Percentiles rank a stretch among this genome's conserved stretches.
These are phyloP conservation scores for Plebejus melissa DNA, from an alignment of 2,888 invertebrate genomes.

Conservation along the genomic window DNA sequence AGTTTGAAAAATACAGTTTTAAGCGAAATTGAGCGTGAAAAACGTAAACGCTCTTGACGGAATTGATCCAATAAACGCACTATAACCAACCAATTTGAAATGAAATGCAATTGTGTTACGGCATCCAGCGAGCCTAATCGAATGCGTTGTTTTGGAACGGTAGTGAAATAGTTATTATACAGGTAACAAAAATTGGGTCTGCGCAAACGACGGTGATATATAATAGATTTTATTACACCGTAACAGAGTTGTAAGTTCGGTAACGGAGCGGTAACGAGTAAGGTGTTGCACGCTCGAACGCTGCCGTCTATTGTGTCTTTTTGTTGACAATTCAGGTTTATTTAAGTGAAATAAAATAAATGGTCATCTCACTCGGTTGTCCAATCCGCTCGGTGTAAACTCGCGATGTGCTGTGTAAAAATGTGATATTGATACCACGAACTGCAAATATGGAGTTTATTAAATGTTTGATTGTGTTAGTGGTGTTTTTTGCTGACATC, in stretches of 20 bases:
- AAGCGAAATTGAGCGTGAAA: too few relatives aligned
- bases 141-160: conserved; percentile 63
- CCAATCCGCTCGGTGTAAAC: conserved; percentile 31
- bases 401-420: conserved; percentile 53
- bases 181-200: conserved; percentile 46
- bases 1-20: too few relatives aligned
- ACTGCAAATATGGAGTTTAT: conserved; percentile 52
- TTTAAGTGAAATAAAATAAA: conserved; percentile 79
- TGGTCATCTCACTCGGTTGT: conserved; percentile 56
- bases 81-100: conserved; percentile 43
- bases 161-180: conserved; percentile 60
- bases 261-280: conserved; percentile 32
- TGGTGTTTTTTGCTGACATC: conserved; percentile 53
- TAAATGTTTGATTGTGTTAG: conserved; percentile 55
- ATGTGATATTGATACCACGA: conserved; percentile 57
- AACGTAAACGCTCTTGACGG: too few relatives aligned
- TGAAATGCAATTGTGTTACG: conserved; percentile 48
- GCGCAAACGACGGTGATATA: conserved; percentile 35
- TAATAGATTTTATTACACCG: conserved; percentile 45
- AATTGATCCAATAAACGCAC: conserved; percentile 36
- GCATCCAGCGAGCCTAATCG: conserved; percentile 52
- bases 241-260: conserved; percentile 49
- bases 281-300: conserved; percentile 52
- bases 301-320: conserved; percentile 62
- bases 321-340: conserved; percentile 74